These are phyloP conservation scores for Dasysyrphus tricinctus DNA, from an alignment of 2,888 invertebrate genomes.

Conservation along the genomic window DNA sequence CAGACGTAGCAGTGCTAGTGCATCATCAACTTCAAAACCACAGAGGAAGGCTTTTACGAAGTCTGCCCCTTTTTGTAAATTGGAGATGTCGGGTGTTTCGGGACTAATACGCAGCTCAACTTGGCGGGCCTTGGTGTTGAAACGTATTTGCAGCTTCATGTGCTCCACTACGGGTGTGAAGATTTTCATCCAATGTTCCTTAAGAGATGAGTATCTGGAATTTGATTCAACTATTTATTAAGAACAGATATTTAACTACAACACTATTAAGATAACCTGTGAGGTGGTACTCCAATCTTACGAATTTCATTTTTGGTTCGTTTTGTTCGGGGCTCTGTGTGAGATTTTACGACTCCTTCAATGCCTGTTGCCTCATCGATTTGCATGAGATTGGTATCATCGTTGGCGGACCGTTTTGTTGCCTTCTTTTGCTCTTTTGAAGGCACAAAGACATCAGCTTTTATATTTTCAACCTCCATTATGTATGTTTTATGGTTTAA, in stretches of 20 bases:
- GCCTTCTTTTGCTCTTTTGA: slow-evolving; percentile 77
- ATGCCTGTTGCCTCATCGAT: slow-evolving; percentile 88
- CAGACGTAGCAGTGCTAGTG: slow-evolving; percentile 95
- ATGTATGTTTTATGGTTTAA: neutral
- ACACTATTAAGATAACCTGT: slow-evolving; percentile 85
- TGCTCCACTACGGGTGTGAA: slow-evolving; percentile 98
- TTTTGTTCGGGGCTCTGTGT: slow-evolving; percentile 83
- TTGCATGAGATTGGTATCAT: slow-evolving; percentile 86
- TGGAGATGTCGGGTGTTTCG: slow-evolving; percentile 90
- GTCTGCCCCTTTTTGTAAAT: slow-evolving; percentile 98
- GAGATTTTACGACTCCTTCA: slow-evolving; percentile 84
- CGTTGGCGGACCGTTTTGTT: slow-evolving; percentile 79
- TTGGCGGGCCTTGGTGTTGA: slow-evolving; percentile 94
- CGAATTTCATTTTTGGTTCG: slow-evolving; percentile 86
- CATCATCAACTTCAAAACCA: slow-evolving; percentile 99
- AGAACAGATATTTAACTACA: neutral
- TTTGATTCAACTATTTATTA: neutral
- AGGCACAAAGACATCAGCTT: slow-evolving; percentile 79
- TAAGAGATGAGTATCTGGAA: slow-evolving; percentile 93
- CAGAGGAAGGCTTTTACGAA: slow-evolving; percentile 98
- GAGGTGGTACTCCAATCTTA: slow-evolving; percentile 95
- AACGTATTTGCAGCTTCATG: slow-evolving; percentile 95
- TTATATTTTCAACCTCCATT: slow-evolving; percentile 81
- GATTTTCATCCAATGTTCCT: slow-evolving; percentile 98
- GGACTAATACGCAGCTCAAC: slow-evolving; percentile 83